Base-by-base conservation (phyloP, 2,888 invertebrate species). In the Hydropsyche betteni region DNA sequence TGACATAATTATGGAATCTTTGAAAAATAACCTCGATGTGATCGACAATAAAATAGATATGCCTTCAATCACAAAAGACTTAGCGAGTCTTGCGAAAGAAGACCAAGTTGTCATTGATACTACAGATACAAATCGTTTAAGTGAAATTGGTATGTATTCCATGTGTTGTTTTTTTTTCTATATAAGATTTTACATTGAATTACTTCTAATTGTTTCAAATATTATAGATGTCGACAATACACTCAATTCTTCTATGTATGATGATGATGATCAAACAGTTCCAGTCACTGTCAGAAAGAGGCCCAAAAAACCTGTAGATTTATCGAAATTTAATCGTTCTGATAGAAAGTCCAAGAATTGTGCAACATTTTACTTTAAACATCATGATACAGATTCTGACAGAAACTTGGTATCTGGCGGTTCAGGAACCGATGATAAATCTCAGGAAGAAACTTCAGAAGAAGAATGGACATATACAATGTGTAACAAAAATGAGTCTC, bases 311-410 rank as follows among this genome's bases (percentile, higher is more conserved):
- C 87, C 87, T 80, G 85, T 88, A 61, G 87, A 90, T 83, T 85
- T 88, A 52, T 90, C 90, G 53, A 90, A 89, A 83, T 90, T 89
- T 82, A 91, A 90, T 82, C 89, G 93, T 81, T 91, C 94, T 8
- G 92, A 93, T 84, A 88, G 93, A 80, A 93, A 91, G 84, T 93
- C 94, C 16, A 93, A 93, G 84, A 94, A 95, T 83, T 90, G 91
- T 83, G 95, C 92, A 80, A 94, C 92, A 78, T 95, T 93, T 85
- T 95, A 95, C 85, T 95, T 94, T 85, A 93, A 90, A 84, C 95
- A 95, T 84, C 90, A 91, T 84, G 95, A 96, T 83, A 95, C 95
- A 12, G 95, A 95, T 83, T 93, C 94, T 10, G 95, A 95, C 83
- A 88, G 89, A 83, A 91, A 92, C 81, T 87, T 89, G 83, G 82